Evolutionary conservation across 2,888 invertebrate genomes (phyloP).

Genomic region (Rotaria socialis): DNA sequence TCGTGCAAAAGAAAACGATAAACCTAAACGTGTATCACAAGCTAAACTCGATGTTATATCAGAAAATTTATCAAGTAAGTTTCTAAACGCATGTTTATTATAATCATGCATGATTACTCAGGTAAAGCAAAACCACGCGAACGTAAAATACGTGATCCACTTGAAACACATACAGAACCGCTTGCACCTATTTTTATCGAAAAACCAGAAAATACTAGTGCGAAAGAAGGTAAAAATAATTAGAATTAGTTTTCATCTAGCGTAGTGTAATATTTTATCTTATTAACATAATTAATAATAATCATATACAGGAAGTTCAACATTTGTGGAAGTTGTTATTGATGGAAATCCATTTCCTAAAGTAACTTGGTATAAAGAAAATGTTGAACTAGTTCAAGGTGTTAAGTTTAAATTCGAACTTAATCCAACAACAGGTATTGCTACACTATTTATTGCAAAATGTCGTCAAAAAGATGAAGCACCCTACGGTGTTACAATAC

Average conservation of each 20-base stretch:
- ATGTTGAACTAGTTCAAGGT: slow-evolving; percentile 39
- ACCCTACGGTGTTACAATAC: slow-evolving; percentile 37
- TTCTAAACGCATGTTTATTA: not conserved
- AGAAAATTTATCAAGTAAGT: not conserved
- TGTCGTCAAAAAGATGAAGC: slow-evolving; percentile 41
- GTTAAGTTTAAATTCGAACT: slow-evolving; percentile 23
- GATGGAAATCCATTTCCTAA: slow-evolving; percentile 46
- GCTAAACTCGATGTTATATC: not conserved
- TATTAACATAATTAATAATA: too few relatives aligned
- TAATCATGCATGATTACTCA: not conserved
- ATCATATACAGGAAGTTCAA: not conserved
- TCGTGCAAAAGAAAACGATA: not conserved
- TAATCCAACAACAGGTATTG: slow-evolving; percentile 43
- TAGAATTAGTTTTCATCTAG: not conserved
- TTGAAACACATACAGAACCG: slow-evolving; percentile 38
- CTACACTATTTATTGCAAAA: slow-evolving; percentile 32
- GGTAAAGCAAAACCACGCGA: slow-evolving; percentile 6
- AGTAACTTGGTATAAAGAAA: slow-evolving; percentile 43
- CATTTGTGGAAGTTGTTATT: slow-evolving; percentile 44
- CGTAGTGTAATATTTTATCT: too few relatives aligned
- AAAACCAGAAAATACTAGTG: slow-evolving; percentile 43
- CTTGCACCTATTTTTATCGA: slow-evolving; percentile 43
- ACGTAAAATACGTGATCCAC: slow-evolving; percentile 40
- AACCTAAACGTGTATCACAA: slow-evolving; percentile 10
- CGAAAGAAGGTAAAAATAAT: slow-evolving; percentile 36